Conservation (phyloP, 2,888 invertebrate genomes). For the Strigamia transsilvanica region DNA sequence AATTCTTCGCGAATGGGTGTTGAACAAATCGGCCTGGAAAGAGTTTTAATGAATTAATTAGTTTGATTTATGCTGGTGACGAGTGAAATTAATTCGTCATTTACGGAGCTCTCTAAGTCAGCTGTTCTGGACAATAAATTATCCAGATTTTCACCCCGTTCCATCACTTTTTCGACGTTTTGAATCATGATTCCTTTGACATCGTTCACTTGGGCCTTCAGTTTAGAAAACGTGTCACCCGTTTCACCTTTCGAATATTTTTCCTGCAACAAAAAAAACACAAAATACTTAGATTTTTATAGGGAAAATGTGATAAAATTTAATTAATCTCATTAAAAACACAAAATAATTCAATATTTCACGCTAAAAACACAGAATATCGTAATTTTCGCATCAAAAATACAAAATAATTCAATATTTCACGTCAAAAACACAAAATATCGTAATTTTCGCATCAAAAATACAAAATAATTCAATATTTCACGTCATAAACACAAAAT, state of each 20-base stretch:
- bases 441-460: too few relatives aligned
- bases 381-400: too few relatives aligned
- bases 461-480: too few relatives aligned
- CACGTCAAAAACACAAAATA: too few relatives aligned
- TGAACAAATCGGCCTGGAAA: neutral
- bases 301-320: too few relatives aligned
- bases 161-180: slow-evolving; percentile 52
- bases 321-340: too few relatives aligned
- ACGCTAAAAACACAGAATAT: too few relatives aligned
- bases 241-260: slow-evolving; percentile 3
- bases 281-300: neutral
- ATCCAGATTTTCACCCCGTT: slow-evolving; percentile 52
- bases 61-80: too few relatives aligned
- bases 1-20: neutral
- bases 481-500: too few relatives aligned
- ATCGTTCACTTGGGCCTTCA: slow-evolving; percentile 49
- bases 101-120: slow-evolving; percentile 12
- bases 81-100: neutral
- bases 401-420: too few relatives aligned
- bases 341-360: too few relatives aligned
- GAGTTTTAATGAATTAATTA: too few relatives aligned
- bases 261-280: neutral
- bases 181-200: slow-evolving; percentile 52
- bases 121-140: slow-evolving; percentile 14
- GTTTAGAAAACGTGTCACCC: neutral